These are phyloP conservation scores for Ruditapes philippinarum DNA, from an alignment of 1,140 invertebrate genomes.

Conservation along the genomic window DNA sequence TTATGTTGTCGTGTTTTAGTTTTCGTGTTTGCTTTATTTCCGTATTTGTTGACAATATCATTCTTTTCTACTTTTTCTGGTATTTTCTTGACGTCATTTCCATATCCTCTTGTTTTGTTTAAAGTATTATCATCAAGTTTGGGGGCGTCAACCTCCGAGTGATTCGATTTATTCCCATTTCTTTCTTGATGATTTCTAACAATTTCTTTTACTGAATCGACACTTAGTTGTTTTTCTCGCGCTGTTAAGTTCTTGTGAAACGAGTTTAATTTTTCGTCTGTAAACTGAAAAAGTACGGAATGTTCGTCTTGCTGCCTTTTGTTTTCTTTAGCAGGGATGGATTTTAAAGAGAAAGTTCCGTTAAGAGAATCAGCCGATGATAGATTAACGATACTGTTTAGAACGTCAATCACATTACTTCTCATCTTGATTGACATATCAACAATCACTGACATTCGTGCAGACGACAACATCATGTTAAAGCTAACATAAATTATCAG, in stretches of 20 bases:
- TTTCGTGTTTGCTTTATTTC: neutral
- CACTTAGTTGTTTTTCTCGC: neutral
- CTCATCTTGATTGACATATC: conserved; percentile 3
- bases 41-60: neutral
- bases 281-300: neutral
- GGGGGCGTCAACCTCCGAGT: too few relatives aligned
- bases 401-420: neutral
- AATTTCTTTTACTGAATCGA: too few relatives aligned
- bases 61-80: neutral
- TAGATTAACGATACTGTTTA: neutral
- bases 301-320: neutral
- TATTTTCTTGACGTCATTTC: neutral
- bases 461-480: neutral
- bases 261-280: neutral
- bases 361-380: neutral
- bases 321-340: neutral
- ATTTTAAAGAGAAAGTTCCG: neutral
- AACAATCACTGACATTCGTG: neutral
- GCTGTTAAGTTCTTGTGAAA: neutral
- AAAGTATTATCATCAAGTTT: conserved; percentile 73
- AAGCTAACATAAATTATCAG: neutral
- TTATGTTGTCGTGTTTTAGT: neutral
- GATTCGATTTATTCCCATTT: too few relatives aligned
- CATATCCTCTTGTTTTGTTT: neutral
- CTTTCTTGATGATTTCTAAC: too few relatives aligned